phyloP scores from a whole-genome alignment of 2,888 invertebrate species.

The Drosophila hamatofila region DNA sequence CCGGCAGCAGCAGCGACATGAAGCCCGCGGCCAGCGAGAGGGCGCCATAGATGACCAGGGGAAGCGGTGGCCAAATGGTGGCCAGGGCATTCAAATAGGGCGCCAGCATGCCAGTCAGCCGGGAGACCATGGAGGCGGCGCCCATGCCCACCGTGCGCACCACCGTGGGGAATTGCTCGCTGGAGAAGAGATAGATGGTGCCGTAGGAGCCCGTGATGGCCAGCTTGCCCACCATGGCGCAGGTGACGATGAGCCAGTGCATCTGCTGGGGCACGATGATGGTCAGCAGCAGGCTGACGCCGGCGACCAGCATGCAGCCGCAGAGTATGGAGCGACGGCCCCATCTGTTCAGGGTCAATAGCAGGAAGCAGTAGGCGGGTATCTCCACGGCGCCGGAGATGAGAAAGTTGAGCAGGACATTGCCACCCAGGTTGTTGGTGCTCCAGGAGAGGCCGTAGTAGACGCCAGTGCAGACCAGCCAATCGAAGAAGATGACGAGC shows the following conservation, averaged over 20 bases:
- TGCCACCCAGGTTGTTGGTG: slow-evolving; percentile 90
- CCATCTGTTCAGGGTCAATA: slow-evolving; percentile 89
- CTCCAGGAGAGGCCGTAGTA: slow-evolving; percentile 93
- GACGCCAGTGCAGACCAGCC: slow-evolving; percentile 92
- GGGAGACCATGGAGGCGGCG: slow-evolving; percentile 93
- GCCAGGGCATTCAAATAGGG: slow-evolving; percentile 92
- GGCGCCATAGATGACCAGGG: slow-evolving; percentile 90
- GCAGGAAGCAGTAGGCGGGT: slow-evolving; percentile 89
- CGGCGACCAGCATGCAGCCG: slow-evolving; percentile 89
- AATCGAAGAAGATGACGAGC: slow-evolving; percentile 90
- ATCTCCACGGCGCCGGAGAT: slow-evolving; percentile 92
- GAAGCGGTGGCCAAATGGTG: slow-evolving; percentile 88
- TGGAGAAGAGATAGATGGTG: slow-evolving; percentile 90
- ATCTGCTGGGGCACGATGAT: slow-evolving; percentile 87
- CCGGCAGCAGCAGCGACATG: slow-evolving; percentile 90
- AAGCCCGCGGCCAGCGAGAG: slow-evolving; percentile 90
- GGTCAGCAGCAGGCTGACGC: slow-evolving; percentile 87
- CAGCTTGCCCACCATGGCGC: slow-evolving; percentile 90
- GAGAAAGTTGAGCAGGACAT: slow-evolving; percentile 90
- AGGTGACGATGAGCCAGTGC: slow-evolving; percentile 87
- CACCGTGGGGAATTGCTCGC: slow-evolving; percentile 91
- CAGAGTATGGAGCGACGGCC: slow-evolving; percentile 90
- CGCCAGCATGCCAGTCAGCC: slow-evolving; percentile 89
- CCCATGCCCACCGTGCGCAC: slow-evolving; percentile 95
- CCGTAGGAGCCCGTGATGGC: slow-evolving; percentile 91